A percentile compares a stretch with the other conserved stretches of the same genome.
phyloP scores from a whole-genome alignment of 1,140 invertebrate species.

The Heterodera schachtii region DNA sequence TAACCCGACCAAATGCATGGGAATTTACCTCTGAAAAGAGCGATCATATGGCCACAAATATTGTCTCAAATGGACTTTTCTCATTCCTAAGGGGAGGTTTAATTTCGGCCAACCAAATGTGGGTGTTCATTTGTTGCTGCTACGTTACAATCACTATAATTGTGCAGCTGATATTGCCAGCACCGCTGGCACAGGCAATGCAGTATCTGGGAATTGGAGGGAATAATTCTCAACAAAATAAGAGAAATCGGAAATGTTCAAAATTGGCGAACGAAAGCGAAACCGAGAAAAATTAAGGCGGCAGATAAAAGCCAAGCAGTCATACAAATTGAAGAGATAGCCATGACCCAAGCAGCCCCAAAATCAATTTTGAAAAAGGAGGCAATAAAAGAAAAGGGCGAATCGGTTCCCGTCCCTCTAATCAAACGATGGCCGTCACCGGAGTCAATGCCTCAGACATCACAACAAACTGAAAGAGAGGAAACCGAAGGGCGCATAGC shows the following conservation, averaged over 20 bases:
- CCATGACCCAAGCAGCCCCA: no score
- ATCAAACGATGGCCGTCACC: slow-evolving; percentile 6
- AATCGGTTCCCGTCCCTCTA: background rate
- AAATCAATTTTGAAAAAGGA: no score
- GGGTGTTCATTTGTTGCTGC: background rate
- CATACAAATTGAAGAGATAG: no score
- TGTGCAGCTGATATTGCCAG: background rate
- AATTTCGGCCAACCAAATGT: background rate
- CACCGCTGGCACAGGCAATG: background rate
- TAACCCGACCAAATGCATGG: background rate
- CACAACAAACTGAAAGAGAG: no score
- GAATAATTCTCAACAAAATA: background rate
- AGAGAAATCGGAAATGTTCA: no score
- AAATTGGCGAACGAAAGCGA: no score
- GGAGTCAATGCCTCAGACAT: no score
- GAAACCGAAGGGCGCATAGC: no score
- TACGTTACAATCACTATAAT: background rate
- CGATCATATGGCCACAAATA: background rate
- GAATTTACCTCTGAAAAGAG: background rate
- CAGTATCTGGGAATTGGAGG: slow-evolving; percentile 1
- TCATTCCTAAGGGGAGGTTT: slow-evolving; percentile 10
- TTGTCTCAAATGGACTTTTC: slow-evolving; percentile 2
- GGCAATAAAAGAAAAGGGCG: background rate
- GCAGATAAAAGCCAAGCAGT: no score
- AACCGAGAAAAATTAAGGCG: background rate